phyloP scores from a whole-genome alignment of 2,113 vertebrate species.

The Chelonoidis abingdonii region DNA sequence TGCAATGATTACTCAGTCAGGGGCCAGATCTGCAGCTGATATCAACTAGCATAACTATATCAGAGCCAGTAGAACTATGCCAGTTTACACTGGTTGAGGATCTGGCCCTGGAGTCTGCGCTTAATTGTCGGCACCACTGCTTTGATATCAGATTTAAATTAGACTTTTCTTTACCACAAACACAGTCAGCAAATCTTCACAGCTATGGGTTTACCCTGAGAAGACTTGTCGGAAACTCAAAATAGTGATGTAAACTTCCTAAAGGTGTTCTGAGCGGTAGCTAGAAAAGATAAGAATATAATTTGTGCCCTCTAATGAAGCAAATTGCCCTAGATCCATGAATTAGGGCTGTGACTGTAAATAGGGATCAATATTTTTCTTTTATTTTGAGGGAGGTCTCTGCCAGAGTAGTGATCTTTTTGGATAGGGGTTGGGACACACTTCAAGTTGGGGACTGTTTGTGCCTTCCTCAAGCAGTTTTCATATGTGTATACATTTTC shows the following conservation, averaged over 20 bases:
- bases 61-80: background rate
- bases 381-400: background rate
- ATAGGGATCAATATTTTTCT: background rate
- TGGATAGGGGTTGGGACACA: background rate
- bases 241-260: rapidly evolving
- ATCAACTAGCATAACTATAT: background rate
- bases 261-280: background rate
- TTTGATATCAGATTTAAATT: background rate
- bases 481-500: background rate
- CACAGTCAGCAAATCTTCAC: background rate
- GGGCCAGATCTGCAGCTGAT: background rate
- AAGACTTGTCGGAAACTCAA: background rate
- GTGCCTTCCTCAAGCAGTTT: background rate
- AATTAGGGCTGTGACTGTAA: background rate
- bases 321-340: rapidly evolving
- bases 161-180: background rate
- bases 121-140: background rate
- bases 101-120: background rate
- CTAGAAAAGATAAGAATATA: background rate
- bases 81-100: background rate
- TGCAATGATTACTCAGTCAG: background rate
- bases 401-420: background rate
- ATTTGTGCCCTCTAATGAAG: background rate
- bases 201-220: background rate
- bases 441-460: background rate